phyloP scores from a whole-genome alignment of 37 sponge, comb jelly and placozoan genomes.

The Spongia lamella region DNA sequence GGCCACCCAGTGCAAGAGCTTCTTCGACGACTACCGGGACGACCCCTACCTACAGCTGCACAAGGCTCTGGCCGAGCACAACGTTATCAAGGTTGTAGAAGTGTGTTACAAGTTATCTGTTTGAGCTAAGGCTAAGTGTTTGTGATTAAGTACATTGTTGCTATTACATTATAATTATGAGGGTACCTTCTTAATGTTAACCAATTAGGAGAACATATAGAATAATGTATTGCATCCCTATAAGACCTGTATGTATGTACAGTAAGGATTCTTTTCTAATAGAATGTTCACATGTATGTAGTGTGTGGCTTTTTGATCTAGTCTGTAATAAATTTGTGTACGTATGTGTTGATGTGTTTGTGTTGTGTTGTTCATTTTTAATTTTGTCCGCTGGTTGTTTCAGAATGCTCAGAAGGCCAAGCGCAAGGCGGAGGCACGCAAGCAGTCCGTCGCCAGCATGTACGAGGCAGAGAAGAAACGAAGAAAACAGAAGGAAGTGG shows the following conservation, averaged over 20 bases:
- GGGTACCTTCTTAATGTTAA: too few relatives aligned
- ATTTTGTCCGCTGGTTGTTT: neutral
- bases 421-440: slow-evolving; percentile 51
- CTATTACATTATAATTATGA: too few relatives aligned
- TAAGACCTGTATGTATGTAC: too few relatives aligned
- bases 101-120: too few relatives aligned
- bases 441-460: slow-evolving; percentile 5
- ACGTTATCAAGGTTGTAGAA: slow-evolving; percentile 53
- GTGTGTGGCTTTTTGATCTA: too few relatives aligned
- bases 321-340: neutral
- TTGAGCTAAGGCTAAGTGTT: too few relatives aligned
- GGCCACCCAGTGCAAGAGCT: slow-evolving; percentile 77
- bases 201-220: too few relatives aligned
- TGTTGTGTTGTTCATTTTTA: neutral
- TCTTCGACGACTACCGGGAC: slow-evolving; percentile 51
- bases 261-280: too few relatives aligned
- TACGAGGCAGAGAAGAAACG: slow-evolving; percentile 24
- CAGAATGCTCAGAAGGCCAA: slow-evolving; percentile 71
- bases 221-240: too few relatives aligned
- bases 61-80: slow-evolving; percentile 62
- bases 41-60: slow-evolving; percentile 31
- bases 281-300: too few relatives aligned
- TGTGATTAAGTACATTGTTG: too few relatives aligned
- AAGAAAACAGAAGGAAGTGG: neutral
- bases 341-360: slow-evolving; percentile 2